These are phyloP conservation scores for Cheiracanthium punctorium DNA, from an alignment of 2,888 invertebrate genomes.

Conservation along the genomic window DNA sequence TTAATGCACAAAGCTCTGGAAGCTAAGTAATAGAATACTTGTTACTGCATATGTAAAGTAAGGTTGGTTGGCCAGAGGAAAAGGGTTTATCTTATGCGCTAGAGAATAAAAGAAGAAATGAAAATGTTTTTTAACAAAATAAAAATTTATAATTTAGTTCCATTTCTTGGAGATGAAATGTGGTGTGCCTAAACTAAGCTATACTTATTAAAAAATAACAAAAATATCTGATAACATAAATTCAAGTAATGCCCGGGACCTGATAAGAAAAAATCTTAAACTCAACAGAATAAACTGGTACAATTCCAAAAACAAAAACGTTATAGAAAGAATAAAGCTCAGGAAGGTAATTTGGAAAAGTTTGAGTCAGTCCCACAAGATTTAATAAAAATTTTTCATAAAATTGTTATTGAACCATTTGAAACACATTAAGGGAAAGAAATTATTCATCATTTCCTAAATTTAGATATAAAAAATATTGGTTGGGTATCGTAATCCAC, in stretches of 20 bases:
- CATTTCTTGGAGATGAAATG: not conserved
- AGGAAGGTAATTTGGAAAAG: slow-evolving; percentile 2
- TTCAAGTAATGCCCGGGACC: slow-evolving; percentile 16
- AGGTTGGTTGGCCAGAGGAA: no score
- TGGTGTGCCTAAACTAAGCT: slow-evolving; percentile 9
- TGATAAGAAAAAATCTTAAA: slow-evolving; percentile 23
- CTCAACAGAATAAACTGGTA: slow-evolving; percentile 20
- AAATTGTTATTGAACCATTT: slow-evolving; percentile 11
- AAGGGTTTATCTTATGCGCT: no score
- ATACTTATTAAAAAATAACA: not conserved
- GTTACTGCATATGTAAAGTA: no score
- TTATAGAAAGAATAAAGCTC: slow-evolving; percentile 2
- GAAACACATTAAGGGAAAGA: not conserved
- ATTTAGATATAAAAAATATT: no score
- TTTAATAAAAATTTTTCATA: not conserved
- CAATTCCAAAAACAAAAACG: slow-evolving; percentile 9
- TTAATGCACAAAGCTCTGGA: no score
- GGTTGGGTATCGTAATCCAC: no score
- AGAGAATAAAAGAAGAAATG: not conserved
- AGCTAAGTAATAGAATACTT: no score
- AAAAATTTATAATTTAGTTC: not conserved
- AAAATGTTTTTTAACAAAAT: not conserved
- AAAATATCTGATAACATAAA: not conserved
- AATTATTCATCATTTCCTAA: not conserved
- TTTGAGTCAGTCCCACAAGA: slow-evolving; percentile 5